These are phyloP conservation scores for Parascotia fuliginaria DNA, from an alignment of 2,888 invertebrate genomes.

Conservation along the genomic window DNA sequence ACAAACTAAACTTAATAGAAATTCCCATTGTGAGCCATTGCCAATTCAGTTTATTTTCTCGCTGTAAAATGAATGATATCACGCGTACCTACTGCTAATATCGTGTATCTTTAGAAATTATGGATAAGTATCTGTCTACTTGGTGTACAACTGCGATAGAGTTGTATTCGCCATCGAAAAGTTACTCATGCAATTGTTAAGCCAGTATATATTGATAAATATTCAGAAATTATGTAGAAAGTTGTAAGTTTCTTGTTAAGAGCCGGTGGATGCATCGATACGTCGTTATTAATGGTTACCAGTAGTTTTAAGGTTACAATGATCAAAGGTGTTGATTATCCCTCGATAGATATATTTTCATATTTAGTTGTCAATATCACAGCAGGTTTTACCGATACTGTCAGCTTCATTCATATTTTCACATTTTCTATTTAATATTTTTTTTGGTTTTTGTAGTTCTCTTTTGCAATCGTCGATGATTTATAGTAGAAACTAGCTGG, in stretches of 20 bases:
- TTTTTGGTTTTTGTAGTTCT: conserved; percentile 13
- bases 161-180: conserved; percentile 3
- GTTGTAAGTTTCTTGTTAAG: conserved; percentile 53
- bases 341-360: conserved; percentile 58
- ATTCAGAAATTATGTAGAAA: conserved; percentile 28
- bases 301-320: conserved; percentile 75
- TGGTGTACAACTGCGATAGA: not conserved
- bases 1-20: too few relatives aligned
- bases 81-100: not conserved
- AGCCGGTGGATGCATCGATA: conserved; percentile 54
- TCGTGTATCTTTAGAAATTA: not conserved
- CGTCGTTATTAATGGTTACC: conserved; percentile 75
- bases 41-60: too few relatives aligned
- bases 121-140: not conserved
- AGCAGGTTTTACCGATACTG: conserved; percentile 76
- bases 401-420: conserved; percentile 61
- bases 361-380: conserved; percentile 81
- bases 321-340: conserved; percentile 68
- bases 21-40: too few relatives aligned
- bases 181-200: conserved; percentile 33
- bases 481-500: conserved; percentile 63
- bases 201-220: conserved; percentile 43
- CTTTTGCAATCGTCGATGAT: conserved; percentile 12
- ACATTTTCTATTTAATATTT: conserved; percentile 3
- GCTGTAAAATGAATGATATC: too few relatives aligned